Percentiles rank a stretch among this genome's conserved stretches.
phyloP scores from a whole-genome alignment of 2,797 vertebrate genomes.

The Poecile montanus region DNA sequence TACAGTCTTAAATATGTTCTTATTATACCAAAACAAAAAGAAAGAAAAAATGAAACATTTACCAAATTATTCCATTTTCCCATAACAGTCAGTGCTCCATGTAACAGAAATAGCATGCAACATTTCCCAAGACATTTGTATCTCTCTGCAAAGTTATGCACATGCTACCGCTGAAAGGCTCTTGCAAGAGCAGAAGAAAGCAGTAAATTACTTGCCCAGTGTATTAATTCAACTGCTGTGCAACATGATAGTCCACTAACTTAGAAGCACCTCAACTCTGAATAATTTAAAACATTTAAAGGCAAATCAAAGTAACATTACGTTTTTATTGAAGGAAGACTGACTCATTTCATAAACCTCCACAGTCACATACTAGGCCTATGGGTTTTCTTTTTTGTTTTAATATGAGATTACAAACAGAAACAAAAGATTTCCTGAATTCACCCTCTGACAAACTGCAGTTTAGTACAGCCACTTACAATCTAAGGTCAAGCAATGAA shows the following conservation, averaged over 20 bases:
- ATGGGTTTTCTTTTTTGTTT: neutral
- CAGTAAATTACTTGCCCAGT: neutral
- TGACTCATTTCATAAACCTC: neutral
- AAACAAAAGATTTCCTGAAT: constrained; percentile 11
- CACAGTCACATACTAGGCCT: neutral
- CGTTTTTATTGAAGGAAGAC: neutral
- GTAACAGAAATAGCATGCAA: neutral
- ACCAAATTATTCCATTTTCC: neutral
- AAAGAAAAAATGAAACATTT: neutral
- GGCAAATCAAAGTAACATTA: neutral
- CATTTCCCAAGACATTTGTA: neutral
- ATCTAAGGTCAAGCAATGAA: neutral
- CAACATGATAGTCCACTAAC: neutral
- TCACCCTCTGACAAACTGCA: neutral
- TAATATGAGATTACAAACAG: neutral
- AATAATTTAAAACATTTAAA: constrained; percentile 5
- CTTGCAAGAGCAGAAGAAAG: neutral
- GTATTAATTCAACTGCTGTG: neutral
- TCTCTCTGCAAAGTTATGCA: neutral
- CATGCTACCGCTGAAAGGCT: neutral
- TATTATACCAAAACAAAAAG: neutral
- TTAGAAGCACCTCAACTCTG: neutral
- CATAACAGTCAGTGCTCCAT: neutral
- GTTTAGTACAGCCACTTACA: neutral
- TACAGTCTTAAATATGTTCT: neutral